Conservation (phyloP, 2,113 vertebrate species). For the Hyperopisus bebe region DNA sequence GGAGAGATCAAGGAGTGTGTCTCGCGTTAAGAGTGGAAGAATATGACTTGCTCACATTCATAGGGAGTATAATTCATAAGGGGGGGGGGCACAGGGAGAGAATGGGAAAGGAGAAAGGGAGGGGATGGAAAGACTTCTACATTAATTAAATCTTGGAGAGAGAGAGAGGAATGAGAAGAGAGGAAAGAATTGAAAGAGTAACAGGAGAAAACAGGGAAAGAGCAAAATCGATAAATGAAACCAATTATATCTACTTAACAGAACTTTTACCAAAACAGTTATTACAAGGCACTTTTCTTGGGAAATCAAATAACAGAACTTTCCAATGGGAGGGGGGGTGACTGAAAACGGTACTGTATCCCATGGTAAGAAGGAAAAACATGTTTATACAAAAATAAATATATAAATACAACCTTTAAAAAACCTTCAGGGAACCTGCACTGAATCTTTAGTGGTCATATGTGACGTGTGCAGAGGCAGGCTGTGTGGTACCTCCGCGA, state of each 20-base stretch:
- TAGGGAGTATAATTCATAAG: background rate
- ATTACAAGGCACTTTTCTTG: background rate
- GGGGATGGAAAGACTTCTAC: background rate
- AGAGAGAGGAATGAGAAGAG: background rate
- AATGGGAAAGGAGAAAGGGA: background rate
- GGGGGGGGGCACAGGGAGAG: background rate
- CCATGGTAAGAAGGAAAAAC: background rate
- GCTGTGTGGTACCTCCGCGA: conserved; percentile 38
- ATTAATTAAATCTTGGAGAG: background rate
- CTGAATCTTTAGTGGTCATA: background rate
- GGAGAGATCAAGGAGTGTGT: background rate
- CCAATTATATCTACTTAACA: background rate
- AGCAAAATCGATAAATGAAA: background rate
- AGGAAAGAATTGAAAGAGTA: background rate
- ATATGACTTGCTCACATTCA: background rate
- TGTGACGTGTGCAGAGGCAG: background rate
- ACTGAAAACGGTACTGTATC: background rate
- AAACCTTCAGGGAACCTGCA: background rate
- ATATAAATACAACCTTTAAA: background rate
- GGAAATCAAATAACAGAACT: background rate
- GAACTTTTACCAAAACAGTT: background rate
- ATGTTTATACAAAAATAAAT: background rate
- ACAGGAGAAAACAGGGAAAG: background rate
- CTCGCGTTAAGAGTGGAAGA: background rate
- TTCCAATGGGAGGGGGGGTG: background rate